Conservation (phyloP, 1,140 invertebrate genomes). For the Lasaia peninsularis region DNA sequence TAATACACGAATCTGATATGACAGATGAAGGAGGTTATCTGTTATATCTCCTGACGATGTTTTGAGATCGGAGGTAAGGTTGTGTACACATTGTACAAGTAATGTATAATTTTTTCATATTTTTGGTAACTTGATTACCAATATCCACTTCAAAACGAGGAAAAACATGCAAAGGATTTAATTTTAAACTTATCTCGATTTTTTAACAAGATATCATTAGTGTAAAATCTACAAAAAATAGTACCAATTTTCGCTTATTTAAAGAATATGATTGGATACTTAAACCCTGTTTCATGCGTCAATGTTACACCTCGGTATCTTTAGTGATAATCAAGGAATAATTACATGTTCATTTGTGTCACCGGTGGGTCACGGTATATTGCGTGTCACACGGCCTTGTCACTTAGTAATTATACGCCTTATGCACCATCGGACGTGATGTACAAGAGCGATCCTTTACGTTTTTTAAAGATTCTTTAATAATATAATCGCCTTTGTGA, state of each 20-base stretch:
- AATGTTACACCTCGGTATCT: slow-evolving; percentile 11
- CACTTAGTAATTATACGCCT: slow-evolving; percentile 39
- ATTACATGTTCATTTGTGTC: slow-evolving; percentile 54
- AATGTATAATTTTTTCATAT: no score
- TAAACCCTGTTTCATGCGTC: background rate
- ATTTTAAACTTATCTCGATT: no score
- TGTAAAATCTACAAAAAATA: no score
- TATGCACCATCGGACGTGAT: slow-evolving; percentile 29
- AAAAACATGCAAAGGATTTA: no score
- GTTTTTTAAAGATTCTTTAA: no score
- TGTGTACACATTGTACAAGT: no score
- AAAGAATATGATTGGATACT: no score
- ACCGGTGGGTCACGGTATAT: slow-evolving; percentile 45
- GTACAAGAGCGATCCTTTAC: background rate
- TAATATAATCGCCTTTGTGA: no score
- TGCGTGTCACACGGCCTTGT: slow-evolving; percentile 40
- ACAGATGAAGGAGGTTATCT: slow-evolving; percentile 15
- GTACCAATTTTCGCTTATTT: no score
- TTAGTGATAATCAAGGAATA: slow-evolving; percentile 23
- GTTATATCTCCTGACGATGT: background rate
- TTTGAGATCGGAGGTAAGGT: background rate
- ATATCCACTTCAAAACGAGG: no score
- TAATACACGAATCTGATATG: slow-evolving; percentile 31
- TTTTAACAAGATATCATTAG: no score
- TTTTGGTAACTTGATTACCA: no score